Evolutionary conservation across 2,797 vertebrate species (phyloP).

Genomic region (Amblyopsis hoosieri): DNA sequence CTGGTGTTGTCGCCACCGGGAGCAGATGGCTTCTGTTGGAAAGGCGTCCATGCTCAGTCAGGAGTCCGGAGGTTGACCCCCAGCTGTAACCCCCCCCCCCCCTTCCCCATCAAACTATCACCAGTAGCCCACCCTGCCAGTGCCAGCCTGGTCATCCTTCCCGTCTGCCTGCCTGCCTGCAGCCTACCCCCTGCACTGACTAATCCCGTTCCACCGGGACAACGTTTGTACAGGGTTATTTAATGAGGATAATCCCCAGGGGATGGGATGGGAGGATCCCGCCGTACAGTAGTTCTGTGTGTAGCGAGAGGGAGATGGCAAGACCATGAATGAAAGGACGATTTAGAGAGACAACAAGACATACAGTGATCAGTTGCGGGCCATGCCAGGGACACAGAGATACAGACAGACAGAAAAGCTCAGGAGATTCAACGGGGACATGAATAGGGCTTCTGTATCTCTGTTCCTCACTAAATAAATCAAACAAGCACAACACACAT

Average conservation of each 20-base stretch:
- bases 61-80: constrained; percentile 54
- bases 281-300: constrained; percentile 50
- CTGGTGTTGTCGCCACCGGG: constrained; percentile 50
- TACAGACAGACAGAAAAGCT: constrained; percentile 57
- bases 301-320: constrained; percentile 30
- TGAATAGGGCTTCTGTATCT: constrained; percentile 77
- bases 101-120: constrained; percentile 25
- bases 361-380: constrained; percentile 62
- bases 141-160: constrained; percentile 24
- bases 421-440: constrained; percentile 61
- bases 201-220: constrained; percentile 68
- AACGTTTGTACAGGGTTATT: constrained; percentile 69
- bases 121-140: constrained; percentile 25
- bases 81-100: constrained; percentile 42
- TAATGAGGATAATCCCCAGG: constrained; percentile 70
- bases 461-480: constrained; percentile 51
- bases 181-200: constrained; percentile 32
- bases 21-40: constrained; percentile 72
- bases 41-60: constrained; percentile 42
- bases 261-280: constrained; percentile 51
- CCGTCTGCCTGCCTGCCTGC: constrained; percentile 34
- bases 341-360: constrained; percentile 68
- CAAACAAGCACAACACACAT: constrained; percentile 31
- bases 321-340: constrained; percentile 45
- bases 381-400: constrained; percentile 65